Evolutionary conservation across 2,797 vertebrate species (phyloP).

Genomic region (Fratercula arctica): DNA sequence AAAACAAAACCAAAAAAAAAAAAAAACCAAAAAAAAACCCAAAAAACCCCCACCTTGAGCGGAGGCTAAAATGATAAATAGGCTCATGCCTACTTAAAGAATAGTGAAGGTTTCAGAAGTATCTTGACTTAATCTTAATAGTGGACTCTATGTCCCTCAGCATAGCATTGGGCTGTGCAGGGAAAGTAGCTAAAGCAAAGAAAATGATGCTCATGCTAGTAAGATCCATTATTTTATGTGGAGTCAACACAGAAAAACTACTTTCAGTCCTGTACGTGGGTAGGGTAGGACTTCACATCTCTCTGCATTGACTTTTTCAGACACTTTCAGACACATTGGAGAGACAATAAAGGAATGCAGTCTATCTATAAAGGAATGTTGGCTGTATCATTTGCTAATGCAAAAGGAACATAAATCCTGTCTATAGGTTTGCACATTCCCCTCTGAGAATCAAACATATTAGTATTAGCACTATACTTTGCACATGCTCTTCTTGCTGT

Average conservation of each 20-base stretch:
- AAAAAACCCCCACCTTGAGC: too few species aligned
- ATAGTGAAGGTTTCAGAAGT: not conserved
- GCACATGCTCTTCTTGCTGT: not conserved
- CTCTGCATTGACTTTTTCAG: not conserved
- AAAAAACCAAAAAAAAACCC: not conserved
- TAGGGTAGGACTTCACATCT: accelerated
- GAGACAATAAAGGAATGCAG: not conserved
- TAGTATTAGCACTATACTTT: not conserved
- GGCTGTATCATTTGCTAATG: not conserved
- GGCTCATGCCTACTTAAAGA: not conserved
- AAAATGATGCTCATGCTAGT: not conserved
- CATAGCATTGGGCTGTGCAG: not conserved
- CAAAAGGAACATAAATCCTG: not conserved
- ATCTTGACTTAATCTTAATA: not conserved
- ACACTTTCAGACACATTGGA: not conserved
- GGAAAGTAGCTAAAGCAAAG: not conserved
- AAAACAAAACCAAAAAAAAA: not conserved
- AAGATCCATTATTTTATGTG: not conserved
- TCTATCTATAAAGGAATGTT: not conserved
- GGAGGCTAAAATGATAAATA: not conserved
- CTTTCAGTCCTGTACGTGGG: not conserved
- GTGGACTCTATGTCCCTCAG: not conserved
- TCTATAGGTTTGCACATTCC: not conserved
- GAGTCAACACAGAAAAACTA: not conserved
- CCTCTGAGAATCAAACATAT: not conserved